Conservation (phyloP, 2,888 invertebrate genomes). For the Lypha dubia region DNA sequence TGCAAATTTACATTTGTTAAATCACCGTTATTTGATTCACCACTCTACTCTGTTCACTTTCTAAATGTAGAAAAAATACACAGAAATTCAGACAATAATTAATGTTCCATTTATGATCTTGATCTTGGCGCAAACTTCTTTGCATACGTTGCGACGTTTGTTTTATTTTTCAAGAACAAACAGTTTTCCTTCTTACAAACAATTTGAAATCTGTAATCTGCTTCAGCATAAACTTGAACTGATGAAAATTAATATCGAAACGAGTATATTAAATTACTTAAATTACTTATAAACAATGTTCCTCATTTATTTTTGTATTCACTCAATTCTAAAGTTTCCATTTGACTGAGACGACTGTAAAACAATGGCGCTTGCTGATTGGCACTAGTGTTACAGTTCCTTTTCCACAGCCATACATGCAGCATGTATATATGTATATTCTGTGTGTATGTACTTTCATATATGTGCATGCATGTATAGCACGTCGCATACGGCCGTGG, state of each 20-base stretch:
- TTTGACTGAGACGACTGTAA: not conserved
- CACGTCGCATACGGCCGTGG: too few species aligned
- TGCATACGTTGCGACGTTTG: constrained; percentile 5
- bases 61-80: not conserved
- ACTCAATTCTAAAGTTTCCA: constrained; percentile 38
- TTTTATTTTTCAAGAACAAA: constrained; percentile 11
- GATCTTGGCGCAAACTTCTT: constrained; percentile 35
- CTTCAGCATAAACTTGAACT: constrained; percentile 46
- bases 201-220: constrained; percentile 6
- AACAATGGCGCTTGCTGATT: constrained; percentile 30
- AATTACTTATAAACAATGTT: constrained; percentile 20
- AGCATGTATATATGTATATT: too few species aligned
- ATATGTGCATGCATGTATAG: too few species aligned
- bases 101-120: constrained; percentile 58
- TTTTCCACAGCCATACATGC: not conserved
- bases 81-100: constrained; percentile 22
- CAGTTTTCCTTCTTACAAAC: constrained; percentile 24
- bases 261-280: constrained; percentile 60
- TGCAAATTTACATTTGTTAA: not conserved
- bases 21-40: not conserved
- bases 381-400: not conserved
- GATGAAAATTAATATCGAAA: constrained; percentile 58
- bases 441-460: too few species aligned
- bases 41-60: constrained; percentile 23
- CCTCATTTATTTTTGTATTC: constrained; percentile 26